A percentile compares a stretch with the other conserved stretches of the same genome.
Evolutionary conservation across 2,888 invertebrate genomes (phyloP).

Genomic region (Linnaemya tessellans): DNA sequence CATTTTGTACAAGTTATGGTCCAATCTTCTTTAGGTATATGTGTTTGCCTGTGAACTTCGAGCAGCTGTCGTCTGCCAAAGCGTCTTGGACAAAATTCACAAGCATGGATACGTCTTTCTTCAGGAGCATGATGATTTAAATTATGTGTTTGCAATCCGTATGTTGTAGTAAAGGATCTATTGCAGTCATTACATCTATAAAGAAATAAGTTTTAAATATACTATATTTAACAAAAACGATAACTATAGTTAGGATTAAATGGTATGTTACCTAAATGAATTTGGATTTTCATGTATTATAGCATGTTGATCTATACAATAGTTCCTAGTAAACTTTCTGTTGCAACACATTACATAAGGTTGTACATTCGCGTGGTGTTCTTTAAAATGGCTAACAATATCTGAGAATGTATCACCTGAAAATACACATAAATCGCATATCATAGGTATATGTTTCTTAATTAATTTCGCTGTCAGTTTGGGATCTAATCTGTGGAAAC

Average conservation of each 20-base stretch:
- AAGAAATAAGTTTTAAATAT: background rate
- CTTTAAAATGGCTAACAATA: slow-evolving; percentile 80
- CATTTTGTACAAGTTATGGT: slow-evolving; percentile 77
- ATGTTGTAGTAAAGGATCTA: slow-evolving; percentile 80
- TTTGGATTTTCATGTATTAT: slow-evolving; percentile 82
- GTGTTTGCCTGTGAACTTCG: slow-evolving; percentile 80
- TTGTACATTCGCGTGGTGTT: slow-evolving; percentile 76
- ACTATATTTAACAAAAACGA: background rate
- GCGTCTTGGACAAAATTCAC: slow-evolving; percentile 80
- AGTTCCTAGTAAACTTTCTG: slow-evolving; percentile 80
- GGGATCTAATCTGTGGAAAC: slow-evolving; percentile 63
- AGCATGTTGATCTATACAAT: slow-evolving; percentile 81
- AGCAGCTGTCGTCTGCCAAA: slow-evolving; percentile 80
- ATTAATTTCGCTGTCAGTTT: slow-evolving; percentile 78
- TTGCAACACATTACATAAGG: slow-evolving; percentile 82
- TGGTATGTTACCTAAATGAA: slow-evolving; percentile 79
- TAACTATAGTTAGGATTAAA: background rate
- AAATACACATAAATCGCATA: slow-evolving; percentile 80
- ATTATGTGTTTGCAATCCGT: slow-evolving; percentile 80
- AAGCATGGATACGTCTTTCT: slow-evolving; percentile 79
- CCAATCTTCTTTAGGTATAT: slow-evolving; percentile 78
- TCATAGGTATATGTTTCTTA: slow-evolving; percentile 81
- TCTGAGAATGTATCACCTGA: slow-evolving; percentile 78
- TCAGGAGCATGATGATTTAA: slow-evolving; percentile 80
- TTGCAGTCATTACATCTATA: slow-evolving; percentile 80